Conservation (phyloP, 2,113 vertebrate species). For the Ceyx margarethae region DNA sequence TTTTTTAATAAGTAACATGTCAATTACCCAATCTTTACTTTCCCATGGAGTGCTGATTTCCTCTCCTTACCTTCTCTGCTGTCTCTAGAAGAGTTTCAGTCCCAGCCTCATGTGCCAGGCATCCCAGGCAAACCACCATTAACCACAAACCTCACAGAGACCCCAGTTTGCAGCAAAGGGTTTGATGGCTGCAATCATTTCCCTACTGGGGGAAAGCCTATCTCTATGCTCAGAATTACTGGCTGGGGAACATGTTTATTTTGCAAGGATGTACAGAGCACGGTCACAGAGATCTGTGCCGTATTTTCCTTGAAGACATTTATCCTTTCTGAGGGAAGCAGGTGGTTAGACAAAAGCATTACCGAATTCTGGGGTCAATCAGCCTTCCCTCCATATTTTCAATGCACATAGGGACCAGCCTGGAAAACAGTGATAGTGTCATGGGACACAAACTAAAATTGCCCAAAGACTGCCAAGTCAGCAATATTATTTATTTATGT, state of each 20-base stretch:
- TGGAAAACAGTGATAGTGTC: background rate
- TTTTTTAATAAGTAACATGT: background rate
- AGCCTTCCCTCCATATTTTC: background rate
- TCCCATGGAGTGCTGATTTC: background rate
- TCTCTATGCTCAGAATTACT: accelerated
- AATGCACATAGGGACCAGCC: accelerated
- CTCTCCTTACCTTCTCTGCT: background rate
- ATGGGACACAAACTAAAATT: background rate
- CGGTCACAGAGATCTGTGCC: background rate
- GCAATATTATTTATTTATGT: background rate
- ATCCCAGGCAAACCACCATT: background rate
- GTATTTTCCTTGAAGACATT: background rate
- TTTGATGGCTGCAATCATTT: background rate
- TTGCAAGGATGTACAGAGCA: background rate
- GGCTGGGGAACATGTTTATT: accelerated
- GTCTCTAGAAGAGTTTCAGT: background rate
- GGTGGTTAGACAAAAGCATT: background rate
- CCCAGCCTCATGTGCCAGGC: background rate
- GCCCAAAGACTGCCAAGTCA: background rate
- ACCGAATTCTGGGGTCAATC: background rate
- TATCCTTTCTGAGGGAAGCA: background rate
- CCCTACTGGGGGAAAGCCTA: background rate
- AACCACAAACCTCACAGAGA: background rate
- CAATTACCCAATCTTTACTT: background rate
- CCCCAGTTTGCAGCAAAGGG: accelerated